phyloP scores from a whole-genome alignment of 2,797 vertebrate species.

The Eulemur albifrons region DNA sequence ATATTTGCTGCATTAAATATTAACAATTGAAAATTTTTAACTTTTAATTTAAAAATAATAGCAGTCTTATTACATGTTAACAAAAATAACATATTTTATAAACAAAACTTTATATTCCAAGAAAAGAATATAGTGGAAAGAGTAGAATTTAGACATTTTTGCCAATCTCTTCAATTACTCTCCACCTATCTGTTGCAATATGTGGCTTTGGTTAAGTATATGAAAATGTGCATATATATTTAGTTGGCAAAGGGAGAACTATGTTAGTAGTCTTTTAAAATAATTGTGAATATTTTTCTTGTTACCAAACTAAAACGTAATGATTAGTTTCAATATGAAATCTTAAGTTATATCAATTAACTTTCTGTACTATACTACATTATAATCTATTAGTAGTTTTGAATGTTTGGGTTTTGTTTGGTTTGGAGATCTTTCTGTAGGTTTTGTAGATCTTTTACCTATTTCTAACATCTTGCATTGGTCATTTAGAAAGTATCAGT shows the following conservation, averaged over 20 bases:
- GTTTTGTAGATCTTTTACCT: neutral
- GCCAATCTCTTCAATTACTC: neutral
- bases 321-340: neutral
- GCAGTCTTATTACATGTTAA: neutral
- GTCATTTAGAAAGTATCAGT: neutral
- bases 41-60: neutral
- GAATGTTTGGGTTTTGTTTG: neutral
- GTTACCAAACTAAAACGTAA: neutral
- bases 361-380: neutral
- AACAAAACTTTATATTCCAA: neutral
- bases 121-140: neutral
- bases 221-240: neutral
- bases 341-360: neutral
- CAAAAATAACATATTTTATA: neutral
- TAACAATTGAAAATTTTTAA: neutral
- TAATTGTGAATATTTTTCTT: neutral
- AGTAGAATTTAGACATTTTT: neutral
- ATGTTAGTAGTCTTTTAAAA: neutral
- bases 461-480: neutral
- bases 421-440: neutral
- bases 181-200: neutral
- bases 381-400: neutral
- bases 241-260: neutral
- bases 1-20: neutral
- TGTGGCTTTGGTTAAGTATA: neutral